phyloP scores from a whole-genome alignment of 2,113 vertebrate species.

The Cryptotis parvus region DNA sequence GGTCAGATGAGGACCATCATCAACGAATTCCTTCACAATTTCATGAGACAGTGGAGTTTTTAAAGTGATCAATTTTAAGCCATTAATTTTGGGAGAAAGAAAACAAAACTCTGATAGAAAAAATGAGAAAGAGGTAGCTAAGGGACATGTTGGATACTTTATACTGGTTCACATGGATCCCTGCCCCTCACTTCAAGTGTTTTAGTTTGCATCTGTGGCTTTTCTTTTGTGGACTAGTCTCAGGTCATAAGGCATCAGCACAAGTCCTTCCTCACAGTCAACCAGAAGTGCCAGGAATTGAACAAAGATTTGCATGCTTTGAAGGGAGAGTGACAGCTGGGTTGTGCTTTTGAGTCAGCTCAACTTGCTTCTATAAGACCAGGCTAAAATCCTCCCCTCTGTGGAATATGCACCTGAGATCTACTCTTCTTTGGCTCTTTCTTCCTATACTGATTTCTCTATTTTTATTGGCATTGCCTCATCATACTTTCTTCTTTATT shows the following conservation, averaged over 20 bases:
- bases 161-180: neutral
- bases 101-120: neutral
- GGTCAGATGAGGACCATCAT: neutral
- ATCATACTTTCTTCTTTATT: neutral
- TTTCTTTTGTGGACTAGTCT: neutral
- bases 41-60: too few relatives aligned
- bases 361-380: neutral
- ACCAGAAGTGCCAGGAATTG: neutral
- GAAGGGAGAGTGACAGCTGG: neutral
- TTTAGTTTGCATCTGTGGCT: neutral
- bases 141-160: neutral
- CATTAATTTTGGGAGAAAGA: conserved; percentile 17
- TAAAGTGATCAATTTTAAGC: neutral
- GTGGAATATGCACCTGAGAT: neutral
- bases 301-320: neutral
- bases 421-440: neutral
- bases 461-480: neutral
- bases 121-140: neutral
- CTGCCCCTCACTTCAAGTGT: neutral
- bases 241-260: neutral
- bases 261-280: neutral
- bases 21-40: neutral
- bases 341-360: neutral
- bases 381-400: neutral
- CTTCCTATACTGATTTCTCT: conserved; percentile 12